Conservation (phyloP, 2,113 vertebrate species). For the Sminthopsis crassicaudata region DNA sequence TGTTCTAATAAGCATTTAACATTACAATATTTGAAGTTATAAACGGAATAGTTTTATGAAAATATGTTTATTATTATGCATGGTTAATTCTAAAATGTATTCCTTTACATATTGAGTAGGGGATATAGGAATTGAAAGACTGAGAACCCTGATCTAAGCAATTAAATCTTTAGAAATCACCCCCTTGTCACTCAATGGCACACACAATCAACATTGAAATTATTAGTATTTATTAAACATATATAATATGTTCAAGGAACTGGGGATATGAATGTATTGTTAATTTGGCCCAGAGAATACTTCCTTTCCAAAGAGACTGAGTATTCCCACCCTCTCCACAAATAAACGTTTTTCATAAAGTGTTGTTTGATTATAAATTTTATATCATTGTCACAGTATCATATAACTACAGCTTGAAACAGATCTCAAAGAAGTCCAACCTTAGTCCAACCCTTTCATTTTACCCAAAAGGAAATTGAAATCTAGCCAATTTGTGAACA, state of each 20-base stretch:
- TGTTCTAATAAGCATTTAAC: background rate
- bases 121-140: background rate
- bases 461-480: background rate
- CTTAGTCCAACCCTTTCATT: background rate
- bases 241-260: too few species aligned
- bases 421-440: background rate
- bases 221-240: background rate
- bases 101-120: background rate
- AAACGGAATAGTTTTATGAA: background rate
- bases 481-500: background rate
- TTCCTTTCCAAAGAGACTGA: background rate
- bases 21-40: background rate
- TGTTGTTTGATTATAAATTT: too few species aligned
- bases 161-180: background rate
- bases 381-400: background rate
- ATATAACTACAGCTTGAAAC: background rate
- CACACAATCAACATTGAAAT: background rate
- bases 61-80: background rate
- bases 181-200: too few species aligned
- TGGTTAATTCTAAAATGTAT: background rate
- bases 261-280: background rate
- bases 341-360: background rate
- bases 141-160: background rate
- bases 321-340: too few species aligned
- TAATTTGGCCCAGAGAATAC: background rate